phyloP scores from a whole-genome alignment of 2,113 vertebrate species.

The Plectropomus leopardus region DNA sequence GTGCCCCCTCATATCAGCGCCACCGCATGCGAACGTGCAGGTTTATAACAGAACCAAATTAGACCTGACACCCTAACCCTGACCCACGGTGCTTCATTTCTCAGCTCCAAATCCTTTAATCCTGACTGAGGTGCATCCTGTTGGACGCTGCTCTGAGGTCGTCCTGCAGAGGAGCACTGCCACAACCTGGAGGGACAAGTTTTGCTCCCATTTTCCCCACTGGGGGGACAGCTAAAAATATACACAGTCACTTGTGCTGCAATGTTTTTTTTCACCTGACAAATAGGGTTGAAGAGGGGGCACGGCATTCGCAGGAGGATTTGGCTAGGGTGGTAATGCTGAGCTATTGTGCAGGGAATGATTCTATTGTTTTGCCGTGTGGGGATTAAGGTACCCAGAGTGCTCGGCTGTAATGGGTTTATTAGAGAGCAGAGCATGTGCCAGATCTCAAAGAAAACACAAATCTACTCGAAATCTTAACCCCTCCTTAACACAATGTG shows the following conservation, averaged over 20 bases:
- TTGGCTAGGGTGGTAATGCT: slow-evolving; percentile 30
- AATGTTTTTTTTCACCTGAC: slow-evolving; percentile 24
- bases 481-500: neutral
- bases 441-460: slow-evolving; percentile 22
- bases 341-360: slow-evolving; percentile 33
- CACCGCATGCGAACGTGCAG: slow-evolving; percentile 23
- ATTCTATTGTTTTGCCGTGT: slow-evolving; percentile 49
- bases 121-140: slow-evolving; percentile 23
- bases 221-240: slow-evolving; percentile 17
- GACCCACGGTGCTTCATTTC: slow-evolving; percentile 20
- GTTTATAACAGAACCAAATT: slow-evolving; percentile 35
- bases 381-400: slow-evolving; percentile 47
- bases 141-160: neutral
- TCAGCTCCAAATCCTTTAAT: slow-evolving; percentile 45
- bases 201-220: slow-evolving; percentile 4
- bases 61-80: slow-evolving; percentile 36
- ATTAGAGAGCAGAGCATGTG: slow-evolving; percentile 27
- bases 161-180: neutral
- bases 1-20: slow-evolving; percentile 5
- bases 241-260: slow-evolving; percentile 4
- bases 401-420: slow-evolving; percentile 37
- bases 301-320: neutral
- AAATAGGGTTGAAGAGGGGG: slow-evolving; percentile 21
- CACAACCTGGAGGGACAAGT: neutral
- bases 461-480: neutral